Percentiles rank a stretch among this genome's conserved stretches.
Conservation (phyloP, 2,888 invertebrate species). For the Tetranychus truncatus region DNA sequence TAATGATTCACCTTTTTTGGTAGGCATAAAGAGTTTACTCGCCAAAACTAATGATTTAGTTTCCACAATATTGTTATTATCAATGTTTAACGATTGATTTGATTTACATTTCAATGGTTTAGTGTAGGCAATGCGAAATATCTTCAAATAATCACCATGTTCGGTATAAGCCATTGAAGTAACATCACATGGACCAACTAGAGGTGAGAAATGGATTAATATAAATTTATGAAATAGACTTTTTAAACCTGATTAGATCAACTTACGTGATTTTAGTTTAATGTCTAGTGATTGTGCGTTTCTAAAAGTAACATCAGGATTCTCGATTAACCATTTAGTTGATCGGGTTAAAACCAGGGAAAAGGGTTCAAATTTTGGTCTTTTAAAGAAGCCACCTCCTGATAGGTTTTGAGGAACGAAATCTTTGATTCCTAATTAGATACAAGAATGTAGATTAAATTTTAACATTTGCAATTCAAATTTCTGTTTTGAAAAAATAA, state of each 20-base stretch:
- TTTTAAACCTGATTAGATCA: not conserved
- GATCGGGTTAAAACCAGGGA: constrained; percentile 19
- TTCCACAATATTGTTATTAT: not conserved
- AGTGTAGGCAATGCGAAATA: constrained; percentile 19
- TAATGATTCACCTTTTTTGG: constrained; percentile 19
- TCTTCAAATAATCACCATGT: constrained; percentile 19
- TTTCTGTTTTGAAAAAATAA: no score
- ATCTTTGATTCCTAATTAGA: constrained; percentile 15
- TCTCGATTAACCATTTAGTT: constrained; percentile 15
- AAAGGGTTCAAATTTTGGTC: constrained; percentile 20
- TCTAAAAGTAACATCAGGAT: constrained; percentile 12
- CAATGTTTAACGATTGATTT: not conserved
- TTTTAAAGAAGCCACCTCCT: constrained; percentile 19
- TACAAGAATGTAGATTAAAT: not conserved
- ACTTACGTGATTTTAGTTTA: constrained; percentile 22
- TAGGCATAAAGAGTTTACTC: constrained; percentile 17
- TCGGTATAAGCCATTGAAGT: constrained; percentile 15
- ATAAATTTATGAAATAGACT: no score
- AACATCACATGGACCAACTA: constrained; percentile 1
- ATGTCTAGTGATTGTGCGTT: constrained; percentile 21
- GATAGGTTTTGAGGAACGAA: constrained; percentile 17
- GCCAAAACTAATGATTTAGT: constrained; percentile 13
- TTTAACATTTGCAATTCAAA: no score
- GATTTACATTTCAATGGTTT: not conserved
- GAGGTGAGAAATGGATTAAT: not conserved